A percentile compares a stretch with the other conserved stretches of the same genome.
These are phyloP conservation scores for Hypomecis atomaria DNA, from an alignment of 2,888 invertebrate species.

Conservation along the genomic window DNA sequence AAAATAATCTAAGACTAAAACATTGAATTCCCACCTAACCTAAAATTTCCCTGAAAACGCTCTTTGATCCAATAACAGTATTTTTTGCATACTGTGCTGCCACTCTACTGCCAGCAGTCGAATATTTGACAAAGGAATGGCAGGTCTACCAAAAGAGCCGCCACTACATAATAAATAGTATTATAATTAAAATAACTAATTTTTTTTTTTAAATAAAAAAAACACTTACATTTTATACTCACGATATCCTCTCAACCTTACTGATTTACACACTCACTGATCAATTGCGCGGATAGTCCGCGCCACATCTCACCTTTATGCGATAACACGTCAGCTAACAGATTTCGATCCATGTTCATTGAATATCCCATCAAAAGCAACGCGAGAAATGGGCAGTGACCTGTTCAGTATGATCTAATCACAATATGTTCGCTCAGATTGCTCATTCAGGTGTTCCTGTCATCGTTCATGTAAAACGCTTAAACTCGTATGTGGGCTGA, in stretches of 20 bases:
- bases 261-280: slow-evolving; percentile 5
- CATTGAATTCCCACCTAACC: too few species aligned
- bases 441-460: slow-evolving; percentile 28
- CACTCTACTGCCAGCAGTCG: too few species aligned
- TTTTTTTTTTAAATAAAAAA: too few species aligned
- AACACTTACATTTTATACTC: neutral
- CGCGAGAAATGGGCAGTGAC: slow-evolving; percentile 30
- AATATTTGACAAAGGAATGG: too few species aligned
- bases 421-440: slow-evolving; percentile 18
- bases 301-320: neutral
- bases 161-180: too few species aligned
- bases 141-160: too few species aligned
- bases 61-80: too few species aligned
- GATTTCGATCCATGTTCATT: slow-evolving; percentile 25
- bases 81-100: too few species aligned
- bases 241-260: neutral
- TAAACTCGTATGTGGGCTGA: neutral
- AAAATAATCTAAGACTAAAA: too few species aligned
- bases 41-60: too few species aligned
- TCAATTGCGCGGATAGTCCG: neutral
- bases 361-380: slow-evolving; percentile 30
- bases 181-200: too few species aligned
- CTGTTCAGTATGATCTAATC: slow-evolving; percentile 25
- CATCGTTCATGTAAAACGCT: slow-evolving; percentile 10
- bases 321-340: slow-evolving; percentile 12